Evolutionary conservation across 2,888 invertebrate species (phyloP), one percentile per base, ranked within the genome.

Genomic region (Baccha elongata): DNA sequence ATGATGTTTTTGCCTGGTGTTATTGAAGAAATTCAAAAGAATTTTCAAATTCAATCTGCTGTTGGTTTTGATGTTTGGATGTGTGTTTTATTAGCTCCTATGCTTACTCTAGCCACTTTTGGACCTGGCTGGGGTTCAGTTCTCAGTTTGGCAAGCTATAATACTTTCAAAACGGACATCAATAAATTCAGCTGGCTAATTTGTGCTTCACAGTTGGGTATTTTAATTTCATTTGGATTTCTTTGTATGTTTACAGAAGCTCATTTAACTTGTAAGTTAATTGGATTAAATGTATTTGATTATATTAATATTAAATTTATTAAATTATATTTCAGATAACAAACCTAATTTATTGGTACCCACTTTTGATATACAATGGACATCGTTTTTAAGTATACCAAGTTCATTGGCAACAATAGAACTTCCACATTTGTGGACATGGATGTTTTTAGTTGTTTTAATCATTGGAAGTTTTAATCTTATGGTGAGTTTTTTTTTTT

Each of bases 141-240:
- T n/a, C 10, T 85, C 3, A 83, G 46, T 8, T 53, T 85, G 74
- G 83, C 85, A 1, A 85, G 85, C 35, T 78, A 78, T 29, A 85
- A 85, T 88, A 92, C 92, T 79, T 96, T 96, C 87, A 92, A 93
- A 86, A 94, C 95, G 84, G 93, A 94, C 85, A 94, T 94, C 85
- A 92, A 93, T 89, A 85, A 62, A 10, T 87, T 86, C 11, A 88
- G 89, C 58, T 88, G 88, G 88, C 46, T 88, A 1, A 87, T 88
- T 68, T 86, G 86, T 3, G 53, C 88, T 4, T 86, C 86, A 0
- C 89, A 89, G 79, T 78, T 89, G 10, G 68, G 86, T 0, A 58
- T 88, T 0, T 85, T 87, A 7, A 58, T 88, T 1, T 42, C 87
- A 92, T 94, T 2, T 93, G 96, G 60, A 92, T 92, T 23, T 91